These are phyloP conservation scores for Linyphia triangularis DNA, from an alignment of 2,888 invertebrate species.

Conservation along the genomic window DNA sequence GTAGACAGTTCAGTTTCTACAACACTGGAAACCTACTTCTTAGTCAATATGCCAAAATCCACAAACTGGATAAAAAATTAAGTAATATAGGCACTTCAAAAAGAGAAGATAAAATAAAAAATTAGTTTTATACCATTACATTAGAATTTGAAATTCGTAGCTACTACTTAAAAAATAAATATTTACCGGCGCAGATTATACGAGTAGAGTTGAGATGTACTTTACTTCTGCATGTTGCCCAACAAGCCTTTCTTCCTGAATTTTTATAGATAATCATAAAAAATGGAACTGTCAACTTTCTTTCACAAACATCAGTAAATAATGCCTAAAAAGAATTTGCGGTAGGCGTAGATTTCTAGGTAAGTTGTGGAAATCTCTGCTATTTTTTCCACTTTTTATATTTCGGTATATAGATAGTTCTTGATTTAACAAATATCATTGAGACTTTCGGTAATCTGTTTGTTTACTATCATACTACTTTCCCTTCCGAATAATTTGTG, in stretches of 20 bases:
- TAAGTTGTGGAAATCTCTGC: neutral
- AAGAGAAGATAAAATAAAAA: too few relatives aligned
- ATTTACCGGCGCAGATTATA: neutral
- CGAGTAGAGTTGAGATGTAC: neutral
- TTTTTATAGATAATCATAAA: neutral
- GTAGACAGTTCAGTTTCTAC: too few relatives aligned
- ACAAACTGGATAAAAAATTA: too few relatives aligned
- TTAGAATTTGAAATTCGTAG: neutral
- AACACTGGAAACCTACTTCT: too few relatives aligned
- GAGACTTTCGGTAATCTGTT: neutral
- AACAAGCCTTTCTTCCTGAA: neutral
- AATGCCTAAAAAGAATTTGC: neutral
- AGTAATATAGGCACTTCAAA: too few relatives aligned
- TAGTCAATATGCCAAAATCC: too few relatives aligned
- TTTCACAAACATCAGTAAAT: neutral
- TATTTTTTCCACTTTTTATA: neutral
- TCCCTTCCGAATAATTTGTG: too few relatives aligned
- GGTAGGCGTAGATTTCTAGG: too few relatives aligned
- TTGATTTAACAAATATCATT: neutral
- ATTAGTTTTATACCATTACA: too few relatives aligned
- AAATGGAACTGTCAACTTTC: neutral
- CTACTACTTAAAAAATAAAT: conserved; percentile 1
- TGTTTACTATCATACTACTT: neutral
- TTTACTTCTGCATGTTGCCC: neutral
- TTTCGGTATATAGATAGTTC: neutral